Evolutionary conservation across 2,113 vertebrate species (phyloP).

Genomic region (Capra hircus): DNA sequence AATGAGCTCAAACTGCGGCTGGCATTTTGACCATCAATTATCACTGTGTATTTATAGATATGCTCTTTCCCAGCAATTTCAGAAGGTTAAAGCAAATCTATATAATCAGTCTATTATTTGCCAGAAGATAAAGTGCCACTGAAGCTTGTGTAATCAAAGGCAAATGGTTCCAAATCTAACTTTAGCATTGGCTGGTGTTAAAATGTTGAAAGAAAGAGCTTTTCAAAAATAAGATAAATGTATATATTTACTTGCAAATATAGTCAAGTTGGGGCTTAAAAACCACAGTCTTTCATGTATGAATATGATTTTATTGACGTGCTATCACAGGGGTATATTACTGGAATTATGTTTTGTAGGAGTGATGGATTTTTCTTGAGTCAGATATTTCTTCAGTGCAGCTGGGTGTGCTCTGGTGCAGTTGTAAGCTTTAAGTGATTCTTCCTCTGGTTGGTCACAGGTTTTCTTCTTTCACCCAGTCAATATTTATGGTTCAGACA

Average conservation of each 20-base stretch:
- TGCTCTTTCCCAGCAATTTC: slow-evolving; percentile 45
- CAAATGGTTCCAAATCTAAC: slow-evolving; percentile 54
- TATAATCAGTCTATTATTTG: slow-evolving; percentile 56
- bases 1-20: slow-evolving; percentile 39
- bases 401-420: background rate
- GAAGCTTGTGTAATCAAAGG: slow-evolving; percentile 48
- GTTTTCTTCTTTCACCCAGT: slow-evolving; percentile 22
- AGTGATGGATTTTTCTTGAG: background rate
- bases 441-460: background rate
- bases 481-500: background rate
- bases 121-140: slow-evolving; percentile 31
- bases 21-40: slow-evolving; percentile 64
- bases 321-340: background rate
- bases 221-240: slow-evolving; percentile 56
- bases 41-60: slow-evolving; percentile 60
- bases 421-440: background rate
- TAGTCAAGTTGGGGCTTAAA: slow-evolving; percentile 7
- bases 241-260: slow-evolving; percentile 46
- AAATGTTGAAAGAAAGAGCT: slow-evolving; percentile 16
- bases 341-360: background rate
- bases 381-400: background rate
- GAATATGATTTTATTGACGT: background rate
- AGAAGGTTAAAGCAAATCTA: slow-evolving; percentile 63
- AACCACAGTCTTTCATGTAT: background rate
- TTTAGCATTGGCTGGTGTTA: slow-evolving; percentile 5